phyloP scores from a whole-genome alignment of 2,113 vertebrate genomes.

The Steatornis caripensis region DNA sequence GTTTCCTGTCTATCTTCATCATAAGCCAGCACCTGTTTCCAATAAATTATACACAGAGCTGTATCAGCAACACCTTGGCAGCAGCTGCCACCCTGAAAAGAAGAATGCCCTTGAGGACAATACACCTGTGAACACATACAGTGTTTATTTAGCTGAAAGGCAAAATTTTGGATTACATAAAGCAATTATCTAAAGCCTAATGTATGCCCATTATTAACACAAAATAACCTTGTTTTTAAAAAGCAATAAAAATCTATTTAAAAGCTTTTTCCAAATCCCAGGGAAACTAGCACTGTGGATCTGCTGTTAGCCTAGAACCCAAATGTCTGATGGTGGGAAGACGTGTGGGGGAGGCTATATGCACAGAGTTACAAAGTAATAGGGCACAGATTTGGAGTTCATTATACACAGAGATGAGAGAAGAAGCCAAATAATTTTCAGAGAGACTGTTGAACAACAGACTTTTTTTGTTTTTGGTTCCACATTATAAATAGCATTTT shows the following conservation, averaged over 20 bases:
- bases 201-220: constrained; percentile 77
- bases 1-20: constrained; percentile 81
- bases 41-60: constrained; percentile 77
- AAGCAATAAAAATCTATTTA: constrained; percentile 77
- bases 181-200: constrained; percentile 79
- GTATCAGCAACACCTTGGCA: constrained; percentile 81
- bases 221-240: constrained; percentile 79
- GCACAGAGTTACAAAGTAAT: constrained; percentile 21
- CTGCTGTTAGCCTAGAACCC: constrained; percentile 44
- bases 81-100: constrained; percentile 73
- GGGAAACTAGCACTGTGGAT: constrained; percentile 56
- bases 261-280: constrained; percentile 71
- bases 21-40: constrained; percentile 77
- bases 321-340: constrained; percentile 44
- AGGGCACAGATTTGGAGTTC: constrained; percentile 32
- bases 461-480: constrained; percentile 6
- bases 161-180: constrained; percentile 76
- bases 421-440: constrained; percentile 1
- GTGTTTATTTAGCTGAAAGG: constrained; percentile 80
- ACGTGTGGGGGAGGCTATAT: neutral
- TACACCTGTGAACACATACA: constrained; percentile 82
- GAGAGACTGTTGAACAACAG: constrained; percentile 12
- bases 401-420: constrained; percentile 9
- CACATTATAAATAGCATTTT: constrained; percentile 39
- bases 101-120: constrained; percentile 77